phyloP scores from a whole-genome alignment of 2,888 invertebrate genomes.

The Liopterus haemorrhoidalis region DNA sequence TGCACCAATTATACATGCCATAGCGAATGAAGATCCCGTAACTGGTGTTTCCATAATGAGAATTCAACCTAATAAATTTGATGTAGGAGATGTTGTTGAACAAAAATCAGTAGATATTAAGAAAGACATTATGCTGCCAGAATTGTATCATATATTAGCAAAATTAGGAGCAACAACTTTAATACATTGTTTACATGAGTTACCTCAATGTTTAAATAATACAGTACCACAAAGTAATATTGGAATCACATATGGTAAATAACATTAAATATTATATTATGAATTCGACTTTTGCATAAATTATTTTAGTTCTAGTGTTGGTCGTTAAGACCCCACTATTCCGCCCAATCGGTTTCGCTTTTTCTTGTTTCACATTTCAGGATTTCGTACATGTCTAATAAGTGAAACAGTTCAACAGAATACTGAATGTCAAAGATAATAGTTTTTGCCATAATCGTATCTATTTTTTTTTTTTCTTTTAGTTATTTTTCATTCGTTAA shows the following conservation, averaged over 20 bases:
- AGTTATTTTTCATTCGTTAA: too few species aligned
- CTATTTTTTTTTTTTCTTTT: too few species aligned
- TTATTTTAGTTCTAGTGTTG: too few species aligned
- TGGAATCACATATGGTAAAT: conserved; percentile 65
- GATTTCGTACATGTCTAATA: too few species aligned
- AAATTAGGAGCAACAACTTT: conserved; percentile 63
- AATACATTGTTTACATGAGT: conserved; percentile 53
- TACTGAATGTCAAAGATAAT: background rate
- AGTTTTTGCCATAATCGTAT: too few species aligned
- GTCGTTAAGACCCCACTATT: too few species aligned
- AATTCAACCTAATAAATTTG: conserved; percentile 75
- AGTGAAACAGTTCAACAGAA: background rate
- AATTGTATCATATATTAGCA: conserved; percentile 60
- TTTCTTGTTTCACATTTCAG: too few species aligned
- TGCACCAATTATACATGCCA: conserved; percentile 80
- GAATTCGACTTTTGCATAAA: too few species aligned
- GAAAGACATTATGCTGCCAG: conserved; percentile 57
- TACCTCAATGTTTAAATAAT: conserved; percentile 55
- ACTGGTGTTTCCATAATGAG: conserved; percentile 87
- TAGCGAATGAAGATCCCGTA: conserved; percentile 71
- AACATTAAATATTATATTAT: too few species aligned
- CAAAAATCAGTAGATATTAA: conserved; percentile 54
- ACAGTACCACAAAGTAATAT: conserved; percentile 56
- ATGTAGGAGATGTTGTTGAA: conserved; percentile 65
- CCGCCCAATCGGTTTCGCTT: too few species aligned